Evolutionary conservation across 2,888 invertebrate genomes (phyloP).

Genomic region (Halictus ligatus): DNA sequence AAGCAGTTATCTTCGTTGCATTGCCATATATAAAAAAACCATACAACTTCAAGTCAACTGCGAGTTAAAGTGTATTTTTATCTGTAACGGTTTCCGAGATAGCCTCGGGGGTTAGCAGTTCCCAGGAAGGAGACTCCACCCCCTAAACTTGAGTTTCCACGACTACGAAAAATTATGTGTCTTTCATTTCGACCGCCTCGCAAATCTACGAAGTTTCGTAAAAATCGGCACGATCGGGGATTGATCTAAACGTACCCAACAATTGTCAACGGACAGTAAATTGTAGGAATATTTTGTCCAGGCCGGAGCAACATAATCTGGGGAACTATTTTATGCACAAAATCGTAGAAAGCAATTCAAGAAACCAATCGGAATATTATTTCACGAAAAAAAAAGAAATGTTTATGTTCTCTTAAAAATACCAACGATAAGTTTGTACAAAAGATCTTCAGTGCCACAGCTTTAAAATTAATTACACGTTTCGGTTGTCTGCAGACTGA

Average conservation of each 20-base stretch:
- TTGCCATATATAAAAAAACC: neutral
- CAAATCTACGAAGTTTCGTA: neutral
- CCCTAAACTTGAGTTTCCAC: neutral
- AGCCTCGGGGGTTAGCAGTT: neutral
- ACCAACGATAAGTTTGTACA: too few species aligned
- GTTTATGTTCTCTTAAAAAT: too few species aligned
- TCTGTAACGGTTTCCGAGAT: neutral
- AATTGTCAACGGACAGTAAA: too few species aligned
- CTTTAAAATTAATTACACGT: too few species aligned
- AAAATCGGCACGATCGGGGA: neutral
- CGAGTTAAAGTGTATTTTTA: slow-evolving; percentile 7
- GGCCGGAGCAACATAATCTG: too few species aligned
- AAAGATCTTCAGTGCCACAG: too few species aligned
- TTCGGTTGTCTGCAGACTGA: too few species aligned
- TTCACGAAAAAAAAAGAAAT: too few species aligned
- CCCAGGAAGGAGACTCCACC: neutral
- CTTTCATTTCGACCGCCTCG: neutral
- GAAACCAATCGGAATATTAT: too few species aligned
- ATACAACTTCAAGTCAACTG: slow-evolving; percentile 14
- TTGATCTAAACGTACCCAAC: neutral
- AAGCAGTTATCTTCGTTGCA: neutral
- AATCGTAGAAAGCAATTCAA: too few species aligned
- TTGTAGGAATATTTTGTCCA: too few species aligned
- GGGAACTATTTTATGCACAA: too few species aligned
- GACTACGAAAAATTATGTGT: neutral